Percentiles rank a stretch among this genome's conserved stretches.
These are phyloP conservation scores for Peromyscus attwateri DNA, from an alignment of 2,797 vertebrate species.

Conservation along the genomic window DNA sequence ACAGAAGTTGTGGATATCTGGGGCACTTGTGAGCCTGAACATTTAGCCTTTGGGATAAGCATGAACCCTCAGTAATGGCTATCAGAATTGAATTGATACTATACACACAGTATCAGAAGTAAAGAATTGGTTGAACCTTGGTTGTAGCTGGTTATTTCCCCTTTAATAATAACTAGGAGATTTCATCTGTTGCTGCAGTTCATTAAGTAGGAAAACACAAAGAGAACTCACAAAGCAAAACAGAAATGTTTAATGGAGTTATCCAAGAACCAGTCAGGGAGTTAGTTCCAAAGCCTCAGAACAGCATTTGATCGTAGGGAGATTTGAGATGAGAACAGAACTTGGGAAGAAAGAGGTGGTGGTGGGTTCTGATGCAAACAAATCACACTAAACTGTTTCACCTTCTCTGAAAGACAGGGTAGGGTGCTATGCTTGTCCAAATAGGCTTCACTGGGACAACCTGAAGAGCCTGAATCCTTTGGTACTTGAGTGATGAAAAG, in stretches of 20 bases:
- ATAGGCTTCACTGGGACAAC: not conserved
- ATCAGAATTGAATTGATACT: not conserved
- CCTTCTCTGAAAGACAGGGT: not conserved
- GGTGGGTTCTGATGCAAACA: not conserved
- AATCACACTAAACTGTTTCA: not conserved
- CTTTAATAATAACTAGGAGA: not conserved
- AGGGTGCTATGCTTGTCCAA: not conserved
- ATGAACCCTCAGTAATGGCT: not conserved
- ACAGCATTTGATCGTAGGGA: not conserved
- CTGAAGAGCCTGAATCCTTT: not conserved
- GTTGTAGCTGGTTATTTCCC: not conserved
- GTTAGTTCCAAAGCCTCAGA: not conserved
- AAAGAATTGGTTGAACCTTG: not conserved
- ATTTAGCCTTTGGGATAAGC: not conserved
- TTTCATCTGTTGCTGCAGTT: not conserved
- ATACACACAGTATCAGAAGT: not conserved
- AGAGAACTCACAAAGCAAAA: not conserved
- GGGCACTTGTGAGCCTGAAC: not conserved
- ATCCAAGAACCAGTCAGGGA: not conserved
- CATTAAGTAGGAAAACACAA: slow-evolving; percentile 30
- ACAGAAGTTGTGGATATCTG: not conserved
- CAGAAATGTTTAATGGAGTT: not conserved
- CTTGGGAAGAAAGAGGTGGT: not conserved
- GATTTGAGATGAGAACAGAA: not conserved
- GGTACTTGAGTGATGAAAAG: not conserved